Evolutionary conservation across 1,140 invertebrate genomes (phyloP), one percentile per base, ranked within the genome.

Genomic region (Druon quercuslanigerum): DNA sequence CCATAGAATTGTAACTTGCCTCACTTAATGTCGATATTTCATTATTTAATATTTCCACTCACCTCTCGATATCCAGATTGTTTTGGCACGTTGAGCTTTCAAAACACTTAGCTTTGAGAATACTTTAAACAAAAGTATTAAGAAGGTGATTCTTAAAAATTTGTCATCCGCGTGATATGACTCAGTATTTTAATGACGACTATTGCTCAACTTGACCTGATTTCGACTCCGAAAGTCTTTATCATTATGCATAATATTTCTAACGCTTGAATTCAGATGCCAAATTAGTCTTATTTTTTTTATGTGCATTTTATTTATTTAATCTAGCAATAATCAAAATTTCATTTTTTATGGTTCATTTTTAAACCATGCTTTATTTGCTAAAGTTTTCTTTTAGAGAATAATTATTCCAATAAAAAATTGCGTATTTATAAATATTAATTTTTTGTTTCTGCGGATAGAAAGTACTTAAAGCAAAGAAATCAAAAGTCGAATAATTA

Each of bases 1-100:
- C 93, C 85, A 89, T 93, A 90, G 93, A 94, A 88, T 91, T 94
- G 87, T 94, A 88, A 93, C 83, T 78, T 85, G 79, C 85, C 76
- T 86, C 86, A 87, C 84, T 87, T 83, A 87, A 84, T 81, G 77
- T 81, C 76, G 74, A 78, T 76, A 19, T 57, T 78, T 46, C 40
- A 46, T 9, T 57, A 78, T 83, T 74, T 84, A 14, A 83, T 66
- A 70, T 78, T 73, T 80, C 71, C 79, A 71, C 79, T 85, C 74
- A 25, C 75, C 77, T 83, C 77, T 72, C 74, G 72, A 72, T 79
- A 74, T 19, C 51, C 76, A 78, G 80, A 86, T 87, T 78, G 78
- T 85, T 85, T 81, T 87, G 83, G 71, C 75, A 72, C 73, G 19
- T 66, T 66, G 60, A 25, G 60, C 60, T 66, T 66, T 66, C 6